These are phyloP conservation scores for Torymus tubicola DNA, from an alignment of 2,888 invertebrate species.

Conservation along the genomic window DNA sequence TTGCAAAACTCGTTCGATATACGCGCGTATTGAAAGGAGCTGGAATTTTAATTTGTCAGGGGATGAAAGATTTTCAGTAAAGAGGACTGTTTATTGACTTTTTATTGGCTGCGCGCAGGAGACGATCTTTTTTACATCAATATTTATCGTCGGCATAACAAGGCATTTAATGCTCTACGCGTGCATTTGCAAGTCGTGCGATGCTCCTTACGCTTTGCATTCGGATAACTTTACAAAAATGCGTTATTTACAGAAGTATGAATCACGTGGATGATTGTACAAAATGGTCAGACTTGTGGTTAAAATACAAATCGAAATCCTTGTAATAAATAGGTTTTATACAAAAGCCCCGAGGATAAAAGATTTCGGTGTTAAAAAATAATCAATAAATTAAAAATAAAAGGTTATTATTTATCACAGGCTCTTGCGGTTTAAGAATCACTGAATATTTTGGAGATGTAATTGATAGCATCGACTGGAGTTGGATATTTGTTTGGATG, in stretches of 20 bases:
- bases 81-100: constrained; percentile 56
- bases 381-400: not conserved
- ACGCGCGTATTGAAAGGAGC: constrained; percentile 36
- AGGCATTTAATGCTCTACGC: constrained; percentile 29
- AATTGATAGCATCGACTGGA: constrained; percentile 77
- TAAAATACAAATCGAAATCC: too few species aligned
- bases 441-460: constrained; percentile 78
- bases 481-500: constrained; percentile 80
- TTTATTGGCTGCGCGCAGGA: constrained; percentile 45
- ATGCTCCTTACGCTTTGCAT: constrained; percentile 20
- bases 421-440: constrained; percentile 46
- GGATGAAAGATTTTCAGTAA: constrained; percentile 58
- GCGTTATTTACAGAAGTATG: constrained; percentile 44
- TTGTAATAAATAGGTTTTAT: not conserved
- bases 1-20: constrained; percentile 51
- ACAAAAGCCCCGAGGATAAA: not conserved
- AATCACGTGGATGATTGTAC: constrained; percentile 9
- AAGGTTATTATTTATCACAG: constrained; percentile 27
- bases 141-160: constrained; percentile 49
- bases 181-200: not conserved
- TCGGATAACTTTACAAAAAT: constrained; percentile 31
- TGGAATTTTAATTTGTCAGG: constrained; percentile 60
- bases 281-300: not conserved
- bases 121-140: constrained; percentile 21
- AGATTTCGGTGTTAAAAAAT: not conserved